These are phyloP conservation scores for Notocelia uddmanniana DNA, from an alignment of 2,888 invertebrate species.

Conservation along the genomic window DNA sequence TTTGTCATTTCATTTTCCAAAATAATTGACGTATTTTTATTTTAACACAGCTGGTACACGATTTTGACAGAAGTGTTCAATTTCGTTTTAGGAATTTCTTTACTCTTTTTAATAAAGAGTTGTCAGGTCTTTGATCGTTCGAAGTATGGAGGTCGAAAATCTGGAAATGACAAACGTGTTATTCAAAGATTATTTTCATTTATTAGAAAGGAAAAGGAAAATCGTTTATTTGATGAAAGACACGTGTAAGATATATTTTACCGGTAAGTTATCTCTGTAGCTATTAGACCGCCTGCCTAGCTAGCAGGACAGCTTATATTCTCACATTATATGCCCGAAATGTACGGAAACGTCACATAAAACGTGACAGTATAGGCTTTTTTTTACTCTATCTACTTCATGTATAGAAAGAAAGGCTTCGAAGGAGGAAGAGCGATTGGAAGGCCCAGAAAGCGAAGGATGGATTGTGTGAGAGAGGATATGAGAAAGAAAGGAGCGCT, in stretches of 20 bases:
- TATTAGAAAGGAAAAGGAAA: neutral
- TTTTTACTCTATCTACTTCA: too few species aligned
- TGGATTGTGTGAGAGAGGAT: too few species aligned
- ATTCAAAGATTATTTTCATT: neutral
- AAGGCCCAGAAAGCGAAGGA: too few species aligned
- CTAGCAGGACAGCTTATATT: too few species aligned
- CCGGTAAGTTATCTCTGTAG: too few species aligned
- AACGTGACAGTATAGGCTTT: too few species aligned
- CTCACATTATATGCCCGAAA: too few species aligned
- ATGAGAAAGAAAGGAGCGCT: too few species aligned
- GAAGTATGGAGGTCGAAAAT: slow-evolving; percentile 24
- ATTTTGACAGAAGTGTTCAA: slow-evolving; percentile 68
- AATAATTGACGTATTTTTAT: slow-evolving; percentile 56
- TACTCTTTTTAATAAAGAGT: slow-evolving; percentile 60
- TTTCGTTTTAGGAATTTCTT: slow-evolving; percentile 74
- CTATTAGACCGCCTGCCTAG: too few species aligned
- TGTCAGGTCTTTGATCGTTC: slow-evolving; percentile 31
- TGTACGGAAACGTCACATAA: too few species aligned
- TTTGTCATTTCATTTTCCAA: slow-evolving; percentile 78
- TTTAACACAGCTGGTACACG: slow-evolving; percentile 51
- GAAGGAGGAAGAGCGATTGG: too few species aligned
- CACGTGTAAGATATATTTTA: neutral
- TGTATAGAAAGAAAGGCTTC: too few species aligned
- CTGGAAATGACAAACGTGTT: slow-evolving; percentile 14
- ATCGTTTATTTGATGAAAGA: neutral